phyloP scores from a whole-genome alignment of 1,140 invertebrate genomes.

The Elymnias hypermnestra region DNA sequence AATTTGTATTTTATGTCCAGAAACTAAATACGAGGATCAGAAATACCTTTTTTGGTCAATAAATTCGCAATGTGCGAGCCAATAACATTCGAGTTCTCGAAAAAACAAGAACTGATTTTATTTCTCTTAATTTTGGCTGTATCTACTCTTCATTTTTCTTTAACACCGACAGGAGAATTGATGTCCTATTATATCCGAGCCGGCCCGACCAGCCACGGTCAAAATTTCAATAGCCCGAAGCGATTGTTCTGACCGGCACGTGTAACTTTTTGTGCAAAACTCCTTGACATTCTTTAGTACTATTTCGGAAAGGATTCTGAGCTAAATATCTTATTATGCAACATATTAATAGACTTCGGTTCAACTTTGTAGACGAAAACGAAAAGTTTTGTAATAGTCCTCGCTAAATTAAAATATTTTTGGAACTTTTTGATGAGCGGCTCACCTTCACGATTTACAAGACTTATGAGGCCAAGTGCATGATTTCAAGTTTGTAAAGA shows the following conservation, averaged over 20 bases:
- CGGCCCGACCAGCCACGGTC: conserved; percentile 45
- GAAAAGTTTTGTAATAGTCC: too few species aligned
- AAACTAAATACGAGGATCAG: too few species aligned
- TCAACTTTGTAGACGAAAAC: too few species aligned
- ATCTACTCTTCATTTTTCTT: conserved; percentile 36
- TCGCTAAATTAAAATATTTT: too few species aligned
- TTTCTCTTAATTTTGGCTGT: conserved; percentile 19
- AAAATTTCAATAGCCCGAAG: conserved; percentile 69
- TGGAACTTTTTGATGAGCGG: too few species aligned
- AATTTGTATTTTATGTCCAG: too few species aligned
- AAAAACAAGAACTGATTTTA: conserved; percentile 6
- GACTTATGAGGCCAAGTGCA: conserved; percentile 2
- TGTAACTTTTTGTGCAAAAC: conserved; percentile 73
- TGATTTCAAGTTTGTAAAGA: conserved; percentile 8
- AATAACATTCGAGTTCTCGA: conserved; percentile 5
- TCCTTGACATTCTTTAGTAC: conserved; percentile 60
- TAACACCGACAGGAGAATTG: conserved; percentile 41
- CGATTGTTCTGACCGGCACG: conserved; percentile 63
- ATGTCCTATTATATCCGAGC: conserved; percentile 58
- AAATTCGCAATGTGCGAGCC: conserved; percentile 2
- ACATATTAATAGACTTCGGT: conserved; percentile 49
- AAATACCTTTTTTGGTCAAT: too few species aligned
- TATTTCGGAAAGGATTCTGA: conserved; percentile 48
- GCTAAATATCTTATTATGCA: conserved; percentile 70
- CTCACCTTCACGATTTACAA: not conserved